Percentiles rank a stretch among this genome's conserved stretches.
Evolutionary conservation across 2,113 vertebrate genomes (phyloP).

Genomic region (Copsychus sechellarum): DNA sequence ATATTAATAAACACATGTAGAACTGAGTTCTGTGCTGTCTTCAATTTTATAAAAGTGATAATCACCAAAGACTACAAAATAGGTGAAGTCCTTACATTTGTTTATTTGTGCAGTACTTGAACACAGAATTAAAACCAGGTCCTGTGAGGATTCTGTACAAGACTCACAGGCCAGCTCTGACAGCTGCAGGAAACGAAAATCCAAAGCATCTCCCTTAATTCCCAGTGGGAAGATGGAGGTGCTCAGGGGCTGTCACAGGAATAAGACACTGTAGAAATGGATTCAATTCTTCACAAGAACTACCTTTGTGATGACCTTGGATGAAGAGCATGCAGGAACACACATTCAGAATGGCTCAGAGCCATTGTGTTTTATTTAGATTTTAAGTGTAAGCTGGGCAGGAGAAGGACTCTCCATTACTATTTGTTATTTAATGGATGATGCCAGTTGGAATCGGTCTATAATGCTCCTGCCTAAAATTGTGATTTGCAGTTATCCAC

Average conservation of each 20-base stretch:
- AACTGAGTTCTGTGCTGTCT: background rate
- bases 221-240: background rate
- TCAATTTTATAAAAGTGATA: background rate
- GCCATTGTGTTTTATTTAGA: background rate
- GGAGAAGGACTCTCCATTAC: background rate
- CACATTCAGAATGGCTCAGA: background rate
- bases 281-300: background rate
- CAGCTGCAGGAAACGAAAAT: background rate
- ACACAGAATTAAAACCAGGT: background rate
- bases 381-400: background rate
- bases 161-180: too few species aligned
- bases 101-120: background rate
- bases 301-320: background rate
- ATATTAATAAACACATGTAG: rapidly evolving
- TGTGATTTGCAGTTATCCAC: background rate
- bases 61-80: background rate
- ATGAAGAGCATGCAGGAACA: background rate
- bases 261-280: background rate
- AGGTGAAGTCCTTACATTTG: background rate
- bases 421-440: background rate
- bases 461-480: background rate
- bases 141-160: background rate
- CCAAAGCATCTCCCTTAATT: background rate
- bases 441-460: background rate
- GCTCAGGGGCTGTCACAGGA: background rate